These are phyloP conservation scores for Cephus nigrinus DNA, from an alignment of 2,888 invertebrate species.

Conservation along the genomic window DNA sequence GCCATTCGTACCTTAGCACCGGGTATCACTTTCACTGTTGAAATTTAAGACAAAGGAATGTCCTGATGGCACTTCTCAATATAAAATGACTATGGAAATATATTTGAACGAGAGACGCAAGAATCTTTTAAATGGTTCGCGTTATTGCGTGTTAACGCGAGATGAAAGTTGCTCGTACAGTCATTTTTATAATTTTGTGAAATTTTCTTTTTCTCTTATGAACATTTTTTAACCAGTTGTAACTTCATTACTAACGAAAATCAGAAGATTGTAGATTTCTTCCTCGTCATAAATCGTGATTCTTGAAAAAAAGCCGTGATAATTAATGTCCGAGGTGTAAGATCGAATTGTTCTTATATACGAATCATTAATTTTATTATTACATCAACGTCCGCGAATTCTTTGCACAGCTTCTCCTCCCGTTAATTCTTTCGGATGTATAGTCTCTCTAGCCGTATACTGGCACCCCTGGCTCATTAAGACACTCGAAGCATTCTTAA, in stretches of 20 bases:
- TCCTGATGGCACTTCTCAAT: slow-evolving; percentile 17
- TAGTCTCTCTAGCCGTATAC: background rate
- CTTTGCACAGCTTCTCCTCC: background rate
- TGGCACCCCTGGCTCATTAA: slow-evolving; percentile 19
- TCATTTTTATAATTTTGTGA: background rate
- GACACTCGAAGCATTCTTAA: slow-evolving; percentile 21
- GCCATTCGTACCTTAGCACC: slow-evolving; percentile 28
- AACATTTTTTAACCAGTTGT: background rate
- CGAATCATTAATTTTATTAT: slow-evolving; percentile 24
- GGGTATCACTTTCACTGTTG: slow-evolving; percentile 55
- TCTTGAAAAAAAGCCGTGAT: background rate
- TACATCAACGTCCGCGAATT: background rate
- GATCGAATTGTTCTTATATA: slow-evolving; percentile 15
- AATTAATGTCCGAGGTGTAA: slow-evolving; percentile 4
- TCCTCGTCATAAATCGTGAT: background rate
- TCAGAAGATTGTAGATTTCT: background rate
- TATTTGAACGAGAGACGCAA: background rate
- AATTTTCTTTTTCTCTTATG: background rate
- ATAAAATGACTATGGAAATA: background rate
- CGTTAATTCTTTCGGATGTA: background rate
- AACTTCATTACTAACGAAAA: background rate
- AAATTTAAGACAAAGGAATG: slow-evolving; percentile 50
- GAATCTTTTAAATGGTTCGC: background rate
- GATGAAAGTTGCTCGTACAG: background rate
- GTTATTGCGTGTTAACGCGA: background rate